Percentiles rank a stretch among this genome's conserved stretches.
phyloP scores from a whole-genome alignment of 2,888 invertebrate species.

The Dysmachus trigonus region DNA sequence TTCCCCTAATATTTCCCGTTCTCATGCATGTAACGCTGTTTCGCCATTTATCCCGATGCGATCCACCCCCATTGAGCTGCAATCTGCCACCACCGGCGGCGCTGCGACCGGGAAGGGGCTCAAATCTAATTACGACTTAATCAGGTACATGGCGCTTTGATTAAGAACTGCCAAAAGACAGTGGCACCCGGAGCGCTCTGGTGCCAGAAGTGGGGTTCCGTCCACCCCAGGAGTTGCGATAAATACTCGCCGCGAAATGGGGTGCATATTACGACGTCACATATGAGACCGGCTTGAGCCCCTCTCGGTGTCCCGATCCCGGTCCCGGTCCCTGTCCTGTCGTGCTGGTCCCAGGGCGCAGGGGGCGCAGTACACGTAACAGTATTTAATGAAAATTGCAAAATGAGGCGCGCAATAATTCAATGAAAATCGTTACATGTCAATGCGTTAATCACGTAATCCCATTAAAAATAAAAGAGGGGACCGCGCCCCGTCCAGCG shows the following conservation, averaged over 20 bases:
- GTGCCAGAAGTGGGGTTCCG: background rate
- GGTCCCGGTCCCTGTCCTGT: background rate
- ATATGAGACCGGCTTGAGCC: conserved; percentile 20
- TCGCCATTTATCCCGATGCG: background rate
- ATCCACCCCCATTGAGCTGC: background rate
- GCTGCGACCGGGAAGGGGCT: conserved; percentile 35
- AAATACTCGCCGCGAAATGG: conserved; percentile 24
- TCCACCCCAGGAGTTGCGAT: background rate
- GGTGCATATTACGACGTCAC: conserved; percentile 39
- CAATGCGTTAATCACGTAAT: conserved; percentile 66
- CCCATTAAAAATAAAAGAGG: conserved; percentile 57
- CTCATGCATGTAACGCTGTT: background rate
- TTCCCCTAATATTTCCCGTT: background rate
- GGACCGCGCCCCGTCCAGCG: conserved; percentile 20
- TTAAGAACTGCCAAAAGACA: conserved; percentile 49
- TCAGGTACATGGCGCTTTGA: conserved; percentile 52
- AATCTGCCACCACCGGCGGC: background rate
- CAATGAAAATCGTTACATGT: conserved; percentile 66
- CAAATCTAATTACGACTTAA: conserved; percentile 57
- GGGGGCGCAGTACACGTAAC: conserved; percentile 17
- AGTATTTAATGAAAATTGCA: conserved; percentile 51
- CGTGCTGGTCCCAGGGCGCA: background rate
- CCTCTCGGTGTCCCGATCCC: background rate
- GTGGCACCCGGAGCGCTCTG: background rate
- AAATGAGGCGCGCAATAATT: conserved; percentile 56